These are phyloP conservation scores for Eulemur mongoz DNA, from an alignment of 2,797 vertebrate species.

Conservation along the genomic window DNA sequence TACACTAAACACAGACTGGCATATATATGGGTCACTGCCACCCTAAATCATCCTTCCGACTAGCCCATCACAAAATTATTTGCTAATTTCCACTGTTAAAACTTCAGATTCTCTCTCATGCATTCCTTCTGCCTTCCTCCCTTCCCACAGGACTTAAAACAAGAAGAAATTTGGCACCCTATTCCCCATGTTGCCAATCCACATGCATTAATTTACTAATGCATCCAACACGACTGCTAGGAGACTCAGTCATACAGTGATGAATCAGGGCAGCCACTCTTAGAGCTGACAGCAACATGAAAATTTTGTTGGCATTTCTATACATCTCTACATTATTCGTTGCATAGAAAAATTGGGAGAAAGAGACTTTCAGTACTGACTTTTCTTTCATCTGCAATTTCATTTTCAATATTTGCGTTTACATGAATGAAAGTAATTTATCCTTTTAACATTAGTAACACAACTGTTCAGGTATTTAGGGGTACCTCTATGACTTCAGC, in stretches of 20 bases:
- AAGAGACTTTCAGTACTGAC: not conserved
- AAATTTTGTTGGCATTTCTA: not conserved
- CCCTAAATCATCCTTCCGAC: not conserved
- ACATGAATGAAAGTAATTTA: not conserved
- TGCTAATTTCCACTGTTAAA: not conserved
- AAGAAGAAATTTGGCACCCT: not conserved
- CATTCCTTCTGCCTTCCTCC: not conserved
- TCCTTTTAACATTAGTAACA: not conserved
- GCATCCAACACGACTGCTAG: not conserved
- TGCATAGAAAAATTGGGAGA: not conserved
- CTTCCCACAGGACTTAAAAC: not conserved
- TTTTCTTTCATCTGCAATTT: not conserved
- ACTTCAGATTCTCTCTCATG: not conserved
- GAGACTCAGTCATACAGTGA: not conserved
- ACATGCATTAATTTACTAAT: not conserved
- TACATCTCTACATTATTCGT: not conserved
- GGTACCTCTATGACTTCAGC: not conserved
- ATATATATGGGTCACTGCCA: not conserved
- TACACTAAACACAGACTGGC: not conserved
- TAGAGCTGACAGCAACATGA: not conserved
- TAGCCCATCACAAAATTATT: not conserved
- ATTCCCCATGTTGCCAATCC: not conserved
- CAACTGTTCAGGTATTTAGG: not conserved
- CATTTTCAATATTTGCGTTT: not conserved
- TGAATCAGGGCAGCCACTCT: not conserved